Percentiles rank a stretch among this genome's conserved stretches.
Conservation (phyloP, 2,888 invertebrate genomes). For the Drosophila mimica region DNA sequence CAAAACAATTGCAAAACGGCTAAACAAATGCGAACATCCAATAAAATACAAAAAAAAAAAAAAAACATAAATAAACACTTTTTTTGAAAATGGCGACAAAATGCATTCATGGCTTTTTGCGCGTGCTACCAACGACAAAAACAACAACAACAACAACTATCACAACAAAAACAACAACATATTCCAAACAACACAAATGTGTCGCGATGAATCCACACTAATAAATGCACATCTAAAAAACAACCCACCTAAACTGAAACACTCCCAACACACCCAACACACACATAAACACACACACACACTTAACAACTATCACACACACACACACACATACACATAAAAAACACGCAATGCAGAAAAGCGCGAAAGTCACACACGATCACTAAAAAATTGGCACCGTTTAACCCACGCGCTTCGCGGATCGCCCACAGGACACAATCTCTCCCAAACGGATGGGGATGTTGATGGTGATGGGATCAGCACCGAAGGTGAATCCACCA, state of each 20-base stretch:
- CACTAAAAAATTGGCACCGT: conserved; percentile 85
- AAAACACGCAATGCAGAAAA: conserved; percentile 80
- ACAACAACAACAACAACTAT: conserved; percentile 40
- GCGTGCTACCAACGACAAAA: conserved; percentile 55
- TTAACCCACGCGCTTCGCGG: conserved; percentile 86
- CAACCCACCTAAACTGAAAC: conserved; percentile 24
- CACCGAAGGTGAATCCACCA: conserved; percentile 87
- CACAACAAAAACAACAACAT: conserved; percentile 32
- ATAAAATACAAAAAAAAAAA: conserved; percentile 29
- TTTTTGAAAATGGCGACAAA: conserved; percentile 66
- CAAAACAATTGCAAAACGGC: conserved; percentile 68
- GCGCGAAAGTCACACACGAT: conserved; percentile 85
- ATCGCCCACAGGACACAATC: conserved; percentile 92
- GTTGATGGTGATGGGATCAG: conserved; percentile 94
- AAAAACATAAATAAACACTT: conserved; percentile 18
- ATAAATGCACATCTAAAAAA: conserved; percentile 21
- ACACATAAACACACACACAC: conserved; percentile 20
- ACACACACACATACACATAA: conserved; percentile 25
- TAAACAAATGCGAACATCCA: conserved; percentile 72
- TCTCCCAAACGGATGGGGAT: conserved; percentile 95
- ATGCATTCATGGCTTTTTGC: conserved; percentile 81
- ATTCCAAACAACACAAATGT: conserved; percentile 28
- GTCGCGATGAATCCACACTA: conserved; percentile 30
- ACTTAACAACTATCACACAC: conserved; percentile 23
- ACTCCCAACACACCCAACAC: conserved; percentile 14